A percentile compares a stretch with the other conserved stretches of the same genome.
Evolutionary conservation across 2,888 invertebrate species (phyloP).

Genomic region (Lasiommata megera): DNA sequence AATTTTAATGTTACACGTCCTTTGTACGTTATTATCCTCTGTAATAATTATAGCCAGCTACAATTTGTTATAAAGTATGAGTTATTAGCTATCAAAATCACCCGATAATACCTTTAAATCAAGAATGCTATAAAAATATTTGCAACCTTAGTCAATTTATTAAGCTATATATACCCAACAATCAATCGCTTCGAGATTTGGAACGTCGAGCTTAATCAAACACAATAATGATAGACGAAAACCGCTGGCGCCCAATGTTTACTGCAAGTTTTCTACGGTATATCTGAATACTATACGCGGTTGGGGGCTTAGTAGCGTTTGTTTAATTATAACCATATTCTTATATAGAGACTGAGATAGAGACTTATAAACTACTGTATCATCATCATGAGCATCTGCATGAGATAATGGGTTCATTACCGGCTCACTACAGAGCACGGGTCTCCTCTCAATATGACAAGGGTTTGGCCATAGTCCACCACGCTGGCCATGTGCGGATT

Average conservation of each 20-base stretch:
- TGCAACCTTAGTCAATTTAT: not conserved
- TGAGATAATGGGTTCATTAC: no score
- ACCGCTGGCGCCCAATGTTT: conserved; percentile 6
- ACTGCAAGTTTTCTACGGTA: not conserved
- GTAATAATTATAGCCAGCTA: no score
- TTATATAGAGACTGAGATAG: no score
- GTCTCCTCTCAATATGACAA: no score
- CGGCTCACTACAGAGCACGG: no score
- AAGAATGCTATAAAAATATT: not conserved
- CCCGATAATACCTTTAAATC: not conserved
- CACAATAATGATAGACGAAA: conserved; percentile 52
- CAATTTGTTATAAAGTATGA: not conserved
- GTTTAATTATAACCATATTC: not conserved
- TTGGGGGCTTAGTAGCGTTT: not conserved
- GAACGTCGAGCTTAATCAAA: conserved; percentile 33
- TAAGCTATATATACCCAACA: not conserved
- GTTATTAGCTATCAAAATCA: not conserved
- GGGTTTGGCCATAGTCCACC: no score
- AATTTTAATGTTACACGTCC: no score
- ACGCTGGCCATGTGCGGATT: no score
- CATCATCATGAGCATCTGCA: no score
- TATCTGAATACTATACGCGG: not conserved
- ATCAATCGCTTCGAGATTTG: conserved; percentile 1
- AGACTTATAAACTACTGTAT: no score
- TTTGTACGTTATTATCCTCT: no score